A percentile compares a stretch with the other conserved stretches of the same genome.
Evolutionary conservation across 2,113 vertebrate species (phyloP).

Genomic region (Gnathonemus longibarbis): DNA sequence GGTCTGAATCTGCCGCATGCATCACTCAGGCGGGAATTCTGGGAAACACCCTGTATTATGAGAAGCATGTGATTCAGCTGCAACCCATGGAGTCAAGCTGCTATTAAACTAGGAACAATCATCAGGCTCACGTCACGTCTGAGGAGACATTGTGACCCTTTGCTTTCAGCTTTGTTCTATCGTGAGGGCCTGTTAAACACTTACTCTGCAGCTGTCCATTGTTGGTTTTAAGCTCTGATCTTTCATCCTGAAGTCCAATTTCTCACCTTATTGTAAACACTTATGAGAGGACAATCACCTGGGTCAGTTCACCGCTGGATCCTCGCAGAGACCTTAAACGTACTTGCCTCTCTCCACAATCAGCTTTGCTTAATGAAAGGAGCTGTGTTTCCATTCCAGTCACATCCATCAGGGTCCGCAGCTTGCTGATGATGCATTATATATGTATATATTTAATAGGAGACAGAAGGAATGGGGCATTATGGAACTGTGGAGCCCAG

Average conservation of each 20-base stretch:
- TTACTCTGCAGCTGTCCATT: background rate
- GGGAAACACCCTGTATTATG: background rate
- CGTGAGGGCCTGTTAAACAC: background rate
- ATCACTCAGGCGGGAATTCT: background rate
- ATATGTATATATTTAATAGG: background rate
- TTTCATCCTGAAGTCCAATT: background rate
- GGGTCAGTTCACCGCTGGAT: background rate
- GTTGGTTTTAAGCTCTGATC: background rate
- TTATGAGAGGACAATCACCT: background rate
- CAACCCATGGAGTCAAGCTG: background rate
- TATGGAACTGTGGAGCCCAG: slow-evolving; percentile 1
- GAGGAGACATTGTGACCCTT: background rate
- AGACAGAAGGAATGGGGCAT: background rate
- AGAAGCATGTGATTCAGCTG: background rate
- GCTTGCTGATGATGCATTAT: background rate
- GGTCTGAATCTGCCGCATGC: background rate
- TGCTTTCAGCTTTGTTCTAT: background rate
- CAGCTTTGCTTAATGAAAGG: slow-evolving; percentile 20
- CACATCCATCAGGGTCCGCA: slow-evolving; percentile 7
- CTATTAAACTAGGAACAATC: background rate
- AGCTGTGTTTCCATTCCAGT: background rate
- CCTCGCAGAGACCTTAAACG: background rate
- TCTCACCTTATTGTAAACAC: background rate
- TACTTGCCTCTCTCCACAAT: background rate
- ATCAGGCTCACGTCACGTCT: background rate